Evolutionary conservation across 1,140 invertebrate species (phyloP).

Genomic region (Drosophila saltans): DNA sequence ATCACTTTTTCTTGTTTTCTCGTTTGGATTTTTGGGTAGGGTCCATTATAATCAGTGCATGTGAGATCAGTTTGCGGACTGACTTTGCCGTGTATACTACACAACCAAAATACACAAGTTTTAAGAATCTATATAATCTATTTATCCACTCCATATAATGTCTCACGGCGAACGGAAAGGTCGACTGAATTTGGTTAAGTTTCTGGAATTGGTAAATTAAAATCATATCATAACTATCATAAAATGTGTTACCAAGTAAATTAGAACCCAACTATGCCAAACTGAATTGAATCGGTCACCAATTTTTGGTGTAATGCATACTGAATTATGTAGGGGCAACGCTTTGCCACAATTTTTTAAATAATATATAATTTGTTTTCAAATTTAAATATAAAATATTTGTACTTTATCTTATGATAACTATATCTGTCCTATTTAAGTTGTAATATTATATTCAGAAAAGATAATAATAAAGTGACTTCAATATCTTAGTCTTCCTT

Average conservation of each 20-base stretch:
- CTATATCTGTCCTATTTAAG: no score
- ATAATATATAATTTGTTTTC: no score
- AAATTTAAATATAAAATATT: no score
- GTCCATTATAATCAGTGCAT: slow-evolving; percentile 2
- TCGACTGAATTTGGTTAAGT: slow-evolving; percentile 77
- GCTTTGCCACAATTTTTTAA: no score
- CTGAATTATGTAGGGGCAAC: no score
- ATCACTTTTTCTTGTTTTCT: slow-evolving; percentile 19
- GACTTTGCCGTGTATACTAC: slow-evolving; percentile 53
- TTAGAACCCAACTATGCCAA: background rate
- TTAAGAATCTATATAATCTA: slow-evolving; percentile 18
- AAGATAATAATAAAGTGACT: no score
- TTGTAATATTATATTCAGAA: no score
- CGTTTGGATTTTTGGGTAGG: slow-evolving; percentile 5
- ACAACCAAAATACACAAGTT: slow-evolving; percentile 1
- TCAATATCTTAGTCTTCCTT: no score
- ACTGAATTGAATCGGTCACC: background rate
- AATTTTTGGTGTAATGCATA: no score
- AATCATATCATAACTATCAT: background rate
- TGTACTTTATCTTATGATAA: no score
- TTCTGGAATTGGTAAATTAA: slow-evolving; percentile 78
- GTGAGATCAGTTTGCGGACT: slow-evolving; percentile 56
- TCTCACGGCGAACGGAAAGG: slow-evolving; percentile 76
- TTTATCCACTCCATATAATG: slow-evolving; percentile 58
- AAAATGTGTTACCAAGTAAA: no score